Conservation (phyloP, 2,888 invertebrate species). For the Drosophila incognita region DNA sequence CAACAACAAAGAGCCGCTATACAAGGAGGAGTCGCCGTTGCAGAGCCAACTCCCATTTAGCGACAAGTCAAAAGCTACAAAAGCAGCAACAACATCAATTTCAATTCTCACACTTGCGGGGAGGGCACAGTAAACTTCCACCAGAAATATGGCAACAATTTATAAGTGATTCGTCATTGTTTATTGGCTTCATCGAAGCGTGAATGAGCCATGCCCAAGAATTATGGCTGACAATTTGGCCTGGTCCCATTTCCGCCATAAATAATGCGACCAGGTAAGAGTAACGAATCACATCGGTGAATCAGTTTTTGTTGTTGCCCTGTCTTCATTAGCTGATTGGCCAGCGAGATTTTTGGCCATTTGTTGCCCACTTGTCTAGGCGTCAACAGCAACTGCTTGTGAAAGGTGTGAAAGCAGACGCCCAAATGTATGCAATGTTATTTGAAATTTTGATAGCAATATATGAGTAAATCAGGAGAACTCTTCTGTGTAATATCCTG, state of each 20-base stretch:
- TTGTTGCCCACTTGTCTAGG: constrained; percentile 33
- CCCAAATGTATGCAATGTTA: constrained; percentile 15
- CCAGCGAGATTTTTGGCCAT: constrained; percentile 32
- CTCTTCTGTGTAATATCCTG: neutral
- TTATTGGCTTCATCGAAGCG: constrained; percentile 79
- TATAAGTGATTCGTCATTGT: constrained; percentile 83
- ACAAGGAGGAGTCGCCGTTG: constrained; percentile 3
- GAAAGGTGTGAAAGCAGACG: constrained; percentile 6
- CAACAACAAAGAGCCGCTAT: constrained; percentile 45
- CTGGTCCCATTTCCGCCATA: constrained; percentile 20
- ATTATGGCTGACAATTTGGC: constrained; percentile 73
- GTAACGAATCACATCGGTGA: constrained; percentile 49
- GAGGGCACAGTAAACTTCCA: constrained; percentile 42
- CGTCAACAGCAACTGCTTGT: constrained; percentile 4
- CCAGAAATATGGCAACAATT: constrained; percentile 80
- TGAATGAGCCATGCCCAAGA: constrained; percentile 61
- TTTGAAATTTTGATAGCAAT: constrained; percentile 5
- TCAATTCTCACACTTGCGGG: constrained; percentile 72
- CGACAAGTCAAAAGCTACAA: constrained; percentile 49
- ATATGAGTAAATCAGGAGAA: neutral
- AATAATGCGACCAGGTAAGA: constrained; percentile 24
- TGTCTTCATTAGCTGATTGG: constrained; percentile 61
- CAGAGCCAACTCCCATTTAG: constrained; percentile 54
- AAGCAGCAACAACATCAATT: constrained; percentile 75
- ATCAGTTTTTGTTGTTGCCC: constrained; percentile 21